Percentiles rank a stretch among this genome's conserved stretches.
Evolutionary conservation across 2,888 invertebrate genomes (phyloP).

Genomic region (Ryuthela nishihirai): DNA sequence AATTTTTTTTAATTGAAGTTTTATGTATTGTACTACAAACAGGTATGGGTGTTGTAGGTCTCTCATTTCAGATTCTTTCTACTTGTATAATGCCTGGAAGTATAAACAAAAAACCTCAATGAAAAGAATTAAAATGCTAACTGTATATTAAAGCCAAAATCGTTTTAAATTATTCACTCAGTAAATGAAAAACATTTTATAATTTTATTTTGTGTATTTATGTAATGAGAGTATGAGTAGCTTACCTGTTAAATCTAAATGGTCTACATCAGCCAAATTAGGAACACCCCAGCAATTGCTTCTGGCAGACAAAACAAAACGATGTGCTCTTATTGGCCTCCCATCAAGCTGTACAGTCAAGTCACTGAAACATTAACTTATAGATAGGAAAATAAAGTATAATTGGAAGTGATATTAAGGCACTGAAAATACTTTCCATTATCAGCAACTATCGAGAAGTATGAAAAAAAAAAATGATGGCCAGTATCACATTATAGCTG

Average conservation of each 20-base stretch:
- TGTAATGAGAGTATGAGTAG: background rate
- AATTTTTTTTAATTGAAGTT: too few relatives aligned
- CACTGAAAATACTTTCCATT: too few relatives aligned
- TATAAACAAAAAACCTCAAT: background rate
- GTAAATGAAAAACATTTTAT: background rate
- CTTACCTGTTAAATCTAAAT: constrained; percentile 56
- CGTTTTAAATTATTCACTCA: background rate
- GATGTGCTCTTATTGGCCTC: constrained; percentile 74
- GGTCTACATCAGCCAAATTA: constrained; percentile 62
- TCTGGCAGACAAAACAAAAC: constrained; percentile 81
- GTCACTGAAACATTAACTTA: constrained; percentile 67
- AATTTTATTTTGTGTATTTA: background rate
- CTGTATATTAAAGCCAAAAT: background rate
- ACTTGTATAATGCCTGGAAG: background rate
- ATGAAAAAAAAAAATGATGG: too few relatives aligned
- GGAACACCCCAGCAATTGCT: constrained; percentile 81
- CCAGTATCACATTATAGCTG: too few relatives aligned
- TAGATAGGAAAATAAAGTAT: too few relatives aligned
- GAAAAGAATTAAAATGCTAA: background rate
- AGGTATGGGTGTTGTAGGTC: too few relatives aligned
- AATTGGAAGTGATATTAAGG: too few relatives aligned
- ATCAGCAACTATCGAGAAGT: too few relatives aligned
- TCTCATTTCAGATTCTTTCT: too few relatives aligned
- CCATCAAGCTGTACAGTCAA: constrained; percentile 69
- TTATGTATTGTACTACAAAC: too few relatives aligned